Conservation (phyloP, 1,140 invertebrate genomes). For the Listronotus bonariensis region DNA sequence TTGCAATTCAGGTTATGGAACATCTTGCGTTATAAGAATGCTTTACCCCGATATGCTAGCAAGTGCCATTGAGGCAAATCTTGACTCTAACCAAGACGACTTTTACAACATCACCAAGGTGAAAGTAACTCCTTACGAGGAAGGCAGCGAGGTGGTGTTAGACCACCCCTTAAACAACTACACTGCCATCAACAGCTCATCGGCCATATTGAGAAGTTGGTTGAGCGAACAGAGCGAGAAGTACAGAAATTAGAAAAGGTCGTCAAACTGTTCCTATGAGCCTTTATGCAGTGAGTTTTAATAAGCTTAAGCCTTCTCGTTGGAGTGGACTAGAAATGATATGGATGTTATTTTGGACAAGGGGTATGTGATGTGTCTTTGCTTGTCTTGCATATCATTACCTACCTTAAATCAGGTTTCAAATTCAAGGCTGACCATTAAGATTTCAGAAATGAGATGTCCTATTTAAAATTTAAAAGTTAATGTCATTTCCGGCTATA, state of each 20-base stretch:
- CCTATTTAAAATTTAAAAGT: too few species aligned
- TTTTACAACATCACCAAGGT: slow-evolving; percentile 49
- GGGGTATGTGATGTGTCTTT: too few species aligned
- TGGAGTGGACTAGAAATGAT: slow-evolving; percentile 46
- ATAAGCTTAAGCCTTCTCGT: slow-evolving; percentile 42
- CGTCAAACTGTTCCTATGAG: slow-evolving; percentile 52
- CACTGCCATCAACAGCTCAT: slow-evolving; percentile 38
- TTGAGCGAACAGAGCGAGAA: slow-evolving; percentile 39
- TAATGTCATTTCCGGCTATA: too few species aligned
- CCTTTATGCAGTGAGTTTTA: slow-evolving; percentile 45
- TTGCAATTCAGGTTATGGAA: slow-evolving; percentile 43
- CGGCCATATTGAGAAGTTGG: slow-evolving; percentile 45
- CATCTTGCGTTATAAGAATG: slow-evolving; percentile 44
- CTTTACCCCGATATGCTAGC: slow-evolving; percentile 40
- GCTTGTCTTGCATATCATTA: too few species aligned
- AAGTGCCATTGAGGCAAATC: slow-evolving; percentile 42
- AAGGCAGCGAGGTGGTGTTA: slow-evolving; percentile 37
- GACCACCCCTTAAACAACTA: slow-evolving; percentile 45
- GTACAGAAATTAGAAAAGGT: slow-evolving; percentile 44
- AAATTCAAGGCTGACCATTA: too few species aligned
- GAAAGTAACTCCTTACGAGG: slow-evolving; percentile 38
- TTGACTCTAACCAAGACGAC: slow-evolving; percentile 40
- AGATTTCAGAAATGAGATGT: neutral
- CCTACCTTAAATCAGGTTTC: neutral
- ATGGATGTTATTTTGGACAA: slow-evolving; percentile 46